Evolutionary conservation across 2,113 vertebrate genomes (phyloP).

Genomic region (Urocolius indicus): DNA sequence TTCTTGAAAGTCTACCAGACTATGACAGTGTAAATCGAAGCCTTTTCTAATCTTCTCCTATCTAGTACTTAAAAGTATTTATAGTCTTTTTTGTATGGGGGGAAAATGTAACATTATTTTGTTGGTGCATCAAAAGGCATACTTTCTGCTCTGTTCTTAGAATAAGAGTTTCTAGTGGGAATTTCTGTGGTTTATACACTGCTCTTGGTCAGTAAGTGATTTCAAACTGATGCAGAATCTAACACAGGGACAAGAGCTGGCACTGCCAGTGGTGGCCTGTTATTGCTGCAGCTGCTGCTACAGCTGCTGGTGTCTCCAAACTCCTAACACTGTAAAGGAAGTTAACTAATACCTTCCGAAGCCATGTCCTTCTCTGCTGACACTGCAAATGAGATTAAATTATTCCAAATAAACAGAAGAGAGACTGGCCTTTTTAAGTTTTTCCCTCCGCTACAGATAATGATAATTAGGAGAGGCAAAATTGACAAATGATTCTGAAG

Average conservation of each 20-base stretch:
- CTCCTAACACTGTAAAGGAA: background rate
- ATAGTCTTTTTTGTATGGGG: background rate
- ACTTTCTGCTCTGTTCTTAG: background rate
- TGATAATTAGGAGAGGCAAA: background rate
- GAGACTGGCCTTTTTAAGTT: background rate
- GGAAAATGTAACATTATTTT: background rate
- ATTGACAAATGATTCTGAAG: background rate
- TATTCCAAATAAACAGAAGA: background rate
- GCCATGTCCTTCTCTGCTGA: background rate
- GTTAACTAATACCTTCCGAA: background rate
- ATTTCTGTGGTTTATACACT: background rate
- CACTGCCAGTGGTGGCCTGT: background rate
- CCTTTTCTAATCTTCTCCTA: background rate
- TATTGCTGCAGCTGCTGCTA: background rate
- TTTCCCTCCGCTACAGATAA: background rate
- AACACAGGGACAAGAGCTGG: background rate
- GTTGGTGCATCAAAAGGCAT: background rate
- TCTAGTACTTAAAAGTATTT: background rate
- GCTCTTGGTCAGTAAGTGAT: background rate
- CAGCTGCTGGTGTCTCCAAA: background rate
- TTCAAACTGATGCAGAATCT: background rate
- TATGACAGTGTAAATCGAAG: background rate
- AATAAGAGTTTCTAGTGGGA: background rate
- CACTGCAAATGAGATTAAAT: background rate
- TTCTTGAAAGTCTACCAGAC: background rate